Conservation (phyloP, 2,888 invertebrate species). For the Gastrophysa polygoni region DNA sequence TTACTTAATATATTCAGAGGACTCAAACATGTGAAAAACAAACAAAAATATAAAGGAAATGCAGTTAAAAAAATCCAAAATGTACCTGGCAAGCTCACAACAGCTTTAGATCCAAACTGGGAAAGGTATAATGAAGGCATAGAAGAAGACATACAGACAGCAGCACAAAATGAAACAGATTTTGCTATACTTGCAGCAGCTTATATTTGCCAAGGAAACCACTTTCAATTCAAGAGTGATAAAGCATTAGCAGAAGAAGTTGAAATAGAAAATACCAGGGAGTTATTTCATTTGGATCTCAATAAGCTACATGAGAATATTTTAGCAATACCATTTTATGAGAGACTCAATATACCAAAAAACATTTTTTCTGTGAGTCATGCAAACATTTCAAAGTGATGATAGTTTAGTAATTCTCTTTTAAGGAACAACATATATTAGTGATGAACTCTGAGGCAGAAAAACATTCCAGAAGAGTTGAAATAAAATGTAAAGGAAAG, state of each 20-base stretch:
- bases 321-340: constrained; percentile 32
- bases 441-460: constrained; percentile 9
- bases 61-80: constrained; percentile 33
- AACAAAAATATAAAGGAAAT: constrained; percentile 38
- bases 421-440: neutral
- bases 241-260: constrained; percentile 25
- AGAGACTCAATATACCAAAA: constrained; percentile 29
- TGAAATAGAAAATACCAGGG: constrained; percentile 17
- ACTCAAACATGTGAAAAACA: constrained; percentile 35
- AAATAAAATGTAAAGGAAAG: neutral
- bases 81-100: constrained; percentile 26
- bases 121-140: constrained; percentile 31
- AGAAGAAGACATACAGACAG: constrained; percentile 4
- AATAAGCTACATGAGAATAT: constrained; percentile 31
- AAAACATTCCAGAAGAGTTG: neutral
- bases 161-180: constrained; percentile 1
- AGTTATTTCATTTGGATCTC: constrained; percentile 33
- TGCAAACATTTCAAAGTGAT: too few relatives aligned
- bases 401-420: neutral
- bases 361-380: constrained; percentile 31
- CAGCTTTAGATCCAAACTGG: constrained; percentile 33
- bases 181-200: constrained; percentile 21
- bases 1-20: constrained; percentile 23
- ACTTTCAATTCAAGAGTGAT: constrained; percentile 34
- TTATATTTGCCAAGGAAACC: constrained; percentile 27